Evolutionary conservation across 2,888 invertebrate species (phyloP).

Genomic region (Eristalis intricaria): DNA sequence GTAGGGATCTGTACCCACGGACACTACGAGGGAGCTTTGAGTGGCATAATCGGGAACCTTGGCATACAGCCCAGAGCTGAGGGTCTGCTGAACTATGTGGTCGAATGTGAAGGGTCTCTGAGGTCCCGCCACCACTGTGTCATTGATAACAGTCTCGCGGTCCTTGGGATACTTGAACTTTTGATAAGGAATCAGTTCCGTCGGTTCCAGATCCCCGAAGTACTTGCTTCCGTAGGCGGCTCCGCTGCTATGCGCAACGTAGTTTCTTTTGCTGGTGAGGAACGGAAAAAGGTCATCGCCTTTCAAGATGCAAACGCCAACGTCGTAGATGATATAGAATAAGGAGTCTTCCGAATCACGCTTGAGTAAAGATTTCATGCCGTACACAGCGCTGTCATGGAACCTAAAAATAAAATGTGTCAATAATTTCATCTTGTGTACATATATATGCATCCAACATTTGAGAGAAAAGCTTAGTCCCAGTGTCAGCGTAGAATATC

Average conservation of each 20-base stretch:
- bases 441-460: constrained; percentile 79
- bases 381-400: constrained; percentile 90
- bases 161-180: constrained; percentile 94
- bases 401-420: constrained; percentile 80
- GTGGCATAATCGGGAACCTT: constrained; percentile 89
- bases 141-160: constrained; percentile 87
- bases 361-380: constrained; percentile 88
- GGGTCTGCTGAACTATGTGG: constrained; percentile 86
- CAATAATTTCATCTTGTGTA: neutral
- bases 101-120: constrained; percentile 87
- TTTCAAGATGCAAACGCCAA: constrained; percentile 90
- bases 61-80: constrained; percentile 78
- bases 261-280: constrained; percentile 87
- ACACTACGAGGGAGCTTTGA: constrained; percentile 88
- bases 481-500: constrained; percentile 94
- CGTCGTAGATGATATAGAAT: constrained; percentile 82
- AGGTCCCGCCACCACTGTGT: constrained; percentile 88
- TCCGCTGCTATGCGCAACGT: constrained; percentile 21
- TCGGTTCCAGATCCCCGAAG: constrained; percentile 72
- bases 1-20: constrained; percentile 91
- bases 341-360: constrained; percentile 77
- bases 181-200: constrained; percentile 85
- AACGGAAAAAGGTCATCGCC: constrained; percentile 87
- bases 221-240: constrained; percentile 46
- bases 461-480: constrained; percentile 90